Evolutionary conservation across 2,113 vertebrate genomes (phyloP), one percentile per base, ranked within the genome.

Genomic region (Hylia prasina): DNA sequence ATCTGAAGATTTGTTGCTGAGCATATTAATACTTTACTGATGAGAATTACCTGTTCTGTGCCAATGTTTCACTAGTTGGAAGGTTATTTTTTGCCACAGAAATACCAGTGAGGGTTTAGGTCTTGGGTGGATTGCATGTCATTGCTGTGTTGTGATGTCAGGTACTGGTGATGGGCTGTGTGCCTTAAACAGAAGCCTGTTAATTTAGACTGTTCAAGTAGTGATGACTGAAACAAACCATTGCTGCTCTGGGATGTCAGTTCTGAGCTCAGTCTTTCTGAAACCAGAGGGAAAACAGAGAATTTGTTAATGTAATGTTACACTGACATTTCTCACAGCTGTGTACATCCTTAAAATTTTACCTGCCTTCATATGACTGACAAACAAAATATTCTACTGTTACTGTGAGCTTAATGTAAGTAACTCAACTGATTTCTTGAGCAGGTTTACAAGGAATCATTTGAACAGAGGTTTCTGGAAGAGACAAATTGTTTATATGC

Each of bases 401-500:
- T 87, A 37, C 28, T 53, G 39, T 20, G 50, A 93, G 40, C 21
- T 60, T 90, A 48, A 64, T 69, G 3, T 80, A 17, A 75, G 2
- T 85, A 83, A 89, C 39, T 77, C 14, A 27, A 65, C 44, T 57
- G 60, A 5, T 97, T 93, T 96, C 57, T 94, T 81, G 53, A 80
- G 45, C 64, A 98, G 98, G 98, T 98, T 13, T 98, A 98, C 88
- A 98, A 98, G 94, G 98, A 98, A 28, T 98, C 98, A 6, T 98
- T 98, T 97, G 98, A 98, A 86, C 95, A 97, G 81, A 98, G 96
- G 31, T 98, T 98, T 97, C 96, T 98, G 96, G 98, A 98, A 94
- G 98, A 98, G 73, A 98, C 98, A 24, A 98, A 98, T 87, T 97
- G 98, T 82, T 97, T 98, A 39, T 98, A 98, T 89, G 98, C 98